phyloP scores from a whole-genome alignment of 2,888 invertebrate species.

The Ferrisia virgata region DNA sequence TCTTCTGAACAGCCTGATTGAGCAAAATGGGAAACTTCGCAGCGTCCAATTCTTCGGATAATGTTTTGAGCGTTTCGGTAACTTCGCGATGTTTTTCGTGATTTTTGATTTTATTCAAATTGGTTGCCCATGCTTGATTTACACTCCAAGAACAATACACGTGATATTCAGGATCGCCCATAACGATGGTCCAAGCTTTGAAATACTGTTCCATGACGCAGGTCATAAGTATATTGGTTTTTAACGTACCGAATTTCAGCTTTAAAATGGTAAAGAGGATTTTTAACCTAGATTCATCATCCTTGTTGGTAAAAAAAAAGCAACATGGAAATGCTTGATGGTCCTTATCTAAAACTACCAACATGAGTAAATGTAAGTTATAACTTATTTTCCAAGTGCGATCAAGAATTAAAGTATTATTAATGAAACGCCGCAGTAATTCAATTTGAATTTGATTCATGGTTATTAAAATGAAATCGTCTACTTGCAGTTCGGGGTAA shows the following conservation, averaged over 20 bases:
- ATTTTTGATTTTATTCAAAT: background rate
- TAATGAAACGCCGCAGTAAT: background rate
- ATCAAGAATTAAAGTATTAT: background rate
- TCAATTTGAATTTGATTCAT: conserved; percentile 4
- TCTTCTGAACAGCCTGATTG: background rate
- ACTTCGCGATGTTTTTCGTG: background rate
- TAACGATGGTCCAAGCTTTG: background rate
- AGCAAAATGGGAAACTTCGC: background rate
- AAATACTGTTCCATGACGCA: background rate
- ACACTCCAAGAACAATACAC: conserved; percentile 19
- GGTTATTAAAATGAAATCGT: conserved; percentile 12
- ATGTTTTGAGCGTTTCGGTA: background rate
- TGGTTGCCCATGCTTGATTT: background rate
- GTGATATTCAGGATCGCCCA: background rate
- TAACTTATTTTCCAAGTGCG: background rate
- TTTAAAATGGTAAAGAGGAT: background rate
- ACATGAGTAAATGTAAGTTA: background rate
- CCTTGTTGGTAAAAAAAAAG: conserved; percentile 3
- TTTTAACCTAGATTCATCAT: background rate
- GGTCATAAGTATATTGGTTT: background rate
- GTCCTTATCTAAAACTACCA: background rate
- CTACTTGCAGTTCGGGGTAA: background rate
- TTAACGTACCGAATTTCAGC: background rate
- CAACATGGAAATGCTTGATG: background rate
- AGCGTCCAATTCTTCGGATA: background rate